These are phyloP conservation scores for Platyura marginata DNA, from an alignment of 1,140 invertebrate species.

Conservation along the genomic window DNA sequence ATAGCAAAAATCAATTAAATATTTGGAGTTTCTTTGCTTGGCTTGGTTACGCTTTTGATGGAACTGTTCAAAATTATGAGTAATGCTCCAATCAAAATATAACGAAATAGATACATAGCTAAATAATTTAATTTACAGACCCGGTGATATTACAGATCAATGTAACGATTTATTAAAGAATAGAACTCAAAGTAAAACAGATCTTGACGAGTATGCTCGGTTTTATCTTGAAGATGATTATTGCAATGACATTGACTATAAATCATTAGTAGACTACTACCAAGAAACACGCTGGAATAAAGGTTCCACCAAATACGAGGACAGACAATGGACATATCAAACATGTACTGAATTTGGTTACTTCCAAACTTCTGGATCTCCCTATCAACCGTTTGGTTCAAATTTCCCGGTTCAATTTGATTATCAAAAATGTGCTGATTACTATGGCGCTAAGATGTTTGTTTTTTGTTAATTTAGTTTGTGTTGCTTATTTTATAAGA, in stretches of 20 bases:
- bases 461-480: background rate
- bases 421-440: slow-evolving; percentile 40
- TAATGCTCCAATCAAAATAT: too few relatives aligned
- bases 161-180: background rate
- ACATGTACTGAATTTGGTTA: slow-evolving; percentile 72
- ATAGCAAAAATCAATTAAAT: background rate
- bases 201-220: background rate
- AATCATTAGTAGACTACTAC: too few relatives aligned
- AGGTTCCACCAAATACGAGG: slow-evolving; percentile 14
- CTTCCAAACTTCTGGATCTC: slow-evolving; percentile 49
- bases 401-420: slow-evolving; percentile 35
- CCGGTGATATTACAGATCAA: background rate
- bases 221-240: background rate
- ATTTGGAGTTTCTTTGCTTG: background rate
- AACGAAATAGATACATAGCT: too few relatives aligned
- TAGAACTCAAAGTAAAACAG: background rate
- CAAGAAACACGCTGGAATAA: background rate
- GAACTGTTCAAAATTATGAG: too few relatives aligned
- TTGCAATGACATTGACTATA: too few relatives aligned
- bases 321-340: slow-evolving; percentile 58
- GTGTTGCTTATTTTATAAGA: background rate
- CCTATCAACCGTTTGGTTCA: slow-evolving; percentile 41
- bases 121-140: background rate
- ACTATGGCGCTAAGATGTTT: slow-evolving; percentile 35
- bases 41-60: too few relatives aligned